These are phyloP conservation scores for Macaria notata DNA, from an alignment of 2,888 invertebrate genomes.

Conservation along the genomic window DNA sequence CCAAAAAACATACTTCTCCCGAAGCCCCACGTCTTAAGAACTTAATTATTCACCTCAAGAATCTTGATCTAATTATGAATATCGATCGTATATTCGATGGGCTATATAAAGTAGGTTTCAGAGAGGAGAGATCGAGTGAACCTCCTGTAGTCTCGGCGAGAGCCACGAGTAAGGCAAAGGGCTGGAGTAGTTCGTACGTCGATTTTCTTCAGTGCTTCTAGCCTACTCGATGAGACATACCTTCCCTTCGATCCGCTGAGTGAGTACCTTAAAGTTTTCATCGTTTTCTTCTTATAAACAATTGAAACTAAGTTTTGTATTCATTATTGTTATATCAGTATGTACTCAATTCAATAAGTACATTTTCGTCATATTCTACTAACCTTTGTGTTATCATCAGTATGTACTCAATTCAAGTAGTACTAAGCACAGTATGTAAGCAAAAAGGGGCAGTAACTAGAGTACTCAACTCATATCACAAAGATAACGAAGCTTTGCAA, in stretches of 20 bases:
- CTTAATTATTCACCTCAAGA: conserved; percentile 62
- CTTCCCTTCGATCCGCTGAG: conserved; percentile 37
- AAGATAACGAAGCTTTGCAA: too few relatives aligned
- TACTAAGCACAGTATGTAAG: too few relatives aligned
- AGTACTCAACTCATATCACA: too few relatives aligned
- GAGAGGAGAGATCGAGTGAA: conserved; percentile 57
- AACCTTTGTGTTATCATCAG: too few relatives aligned
- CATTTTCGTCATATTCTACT: too few relatives aligned
- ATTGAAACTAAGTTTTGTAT: too few relatives aligned
- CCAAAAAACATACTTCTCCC: neutral
- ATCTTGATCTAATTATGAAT: conserved; percentile 73
- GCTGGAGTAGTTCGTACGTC: conserved; percentile 79
- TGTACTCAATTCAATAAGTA: too few relatives aligned
- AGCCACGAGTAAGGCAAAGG: conserved; percentile 69
- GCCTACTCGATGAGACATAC: conserved; percentile 60
- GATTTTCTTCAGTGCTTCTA: conserved; percentile 82
- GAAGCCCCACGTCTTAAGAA: conserved; percentile 43
- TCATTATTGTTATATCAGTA: too few relatives aligned
- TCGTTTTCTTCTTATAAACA: too few relatives aligned
- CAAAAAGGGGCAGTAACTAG: too few relatives aligned
- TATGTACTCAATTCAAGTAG: too few relatives aligned
- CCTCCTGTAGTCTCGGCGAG: conserved; percentile 67
- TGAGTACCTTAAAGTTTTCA: conserved; percentile 35
- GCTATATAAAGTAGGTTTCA: conserved; percentile 61
- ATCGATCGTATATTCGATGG: conserved; percentile 65